Evolutionary conservation across 2,888 invertebrate species (phyloP).

Genomic region (Baccha elongata): DNA sequence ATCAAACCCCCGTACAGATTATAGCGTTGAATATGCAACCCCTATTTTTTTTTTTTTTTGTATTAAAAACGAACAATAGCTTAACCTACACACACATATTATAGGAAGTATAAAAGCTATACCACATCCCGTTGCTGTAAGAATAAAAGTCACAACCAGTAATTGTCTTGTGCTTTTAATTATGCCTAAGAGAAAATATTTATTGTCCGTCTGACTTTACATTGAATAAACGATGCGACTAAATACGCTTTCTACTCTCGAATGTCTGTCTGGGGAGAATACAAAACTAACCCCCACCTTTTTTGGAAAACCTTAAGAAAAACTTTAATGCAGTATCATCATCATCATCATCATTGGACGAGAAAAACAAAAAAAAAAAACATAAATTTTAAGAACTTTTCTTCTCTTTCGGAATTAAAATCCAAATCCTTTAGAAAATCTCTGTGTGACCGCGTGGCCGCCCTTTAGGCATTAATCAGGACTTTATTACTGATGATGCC

Average conservation of each 20-base stretch:
- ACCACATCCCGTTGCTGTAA: neutral
- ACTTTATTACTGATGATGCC: conserved; percentile 64
- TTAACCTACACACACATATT: neutral
- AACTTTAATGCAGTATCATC: conserved; percentile 47
- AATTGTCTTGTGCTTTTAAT: conserved; percentile 64
- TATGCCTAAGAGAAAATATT: conserved; percentile 53
- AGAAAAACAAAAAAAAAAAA: neutral
- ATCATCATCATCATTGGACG: neutral
- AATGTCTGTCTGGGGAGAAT: neutral
- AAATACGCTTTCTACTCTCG: neutral
- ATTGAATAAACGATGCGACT: neutral
- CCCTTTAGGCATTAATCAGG: conserved; percentile 54
- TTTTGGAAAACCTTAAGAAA: conserved; percentile 32
- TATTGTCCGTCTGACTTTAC: conserved; percentile 43
- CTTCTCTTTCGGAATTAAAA: neutral
- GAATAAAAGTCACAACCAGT: conserved; percentile 30
- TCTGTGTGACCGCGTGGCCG: conserved; percentile 13
- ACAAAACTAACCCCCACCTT: neutral
- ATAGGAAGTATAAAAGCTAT: neutral
- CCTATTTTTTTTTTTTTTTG: neutral
- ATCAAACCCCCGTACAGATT: conserved; percentile 14
- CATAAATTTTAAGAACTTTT: neutral
- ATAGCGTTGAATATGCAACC: conserved; percentile 4
- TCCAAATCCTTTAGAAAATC: conserved; percentile 13
- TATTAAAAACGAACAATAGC: conserved; percentile 11